Evolutionary conservation across 2,888 invertebrate genomes (phyloP).

Genomic region (Tetranychus truncatus): DNA sequence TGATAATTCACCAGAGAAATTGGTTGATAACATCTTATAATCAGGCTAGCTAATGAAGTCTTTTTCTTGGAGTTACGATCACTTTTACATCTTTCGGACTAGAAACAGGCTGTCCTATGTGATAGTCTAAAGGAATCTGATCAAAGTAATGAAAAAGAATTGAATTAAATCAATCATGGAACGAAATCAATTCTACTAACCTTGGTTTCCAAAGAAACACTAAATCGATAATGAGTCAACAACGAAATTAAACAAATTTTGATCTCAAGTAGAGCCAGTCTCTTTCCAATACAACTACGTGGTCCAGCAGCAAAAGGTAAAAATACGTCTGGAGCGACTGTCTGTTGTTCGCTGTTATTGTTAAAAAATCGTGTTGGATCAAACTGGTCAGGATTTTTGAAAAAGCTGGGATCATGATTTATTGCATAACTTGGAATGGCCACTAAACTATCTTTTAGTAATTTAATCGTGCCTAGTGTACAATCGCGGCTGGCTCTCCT

Average conservation of each 20-base stretch:
- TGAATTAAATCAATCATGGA: not conserved
- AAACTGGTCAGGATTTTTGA: constrained; percentile 11
- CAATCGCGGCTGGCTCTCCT: not conserved
- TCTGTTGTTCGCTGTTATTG: not conserved
- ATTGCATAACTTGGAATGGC: constrained; percentile 15
- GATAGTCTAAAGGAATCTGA: constrained; percentile 11
- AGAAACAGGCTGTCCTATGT: constrained; percentile 7
- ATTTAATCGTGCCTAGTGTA: constrained; percentile 9
- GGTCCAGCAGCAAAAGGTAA: constrained; percentile 17
- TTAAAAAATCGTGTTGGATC: constrained; percentile 12
- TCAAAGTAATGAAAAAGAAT: not conserved
- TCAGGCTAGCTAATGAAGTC: not conserved
- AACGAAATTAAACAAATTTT: constrained; percentile 12
- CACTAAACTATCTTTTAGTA: constrained; percentile 13
- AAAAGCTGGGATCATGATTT: constrained; percentile 10
- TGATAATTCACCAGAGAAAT: too few species aligned
- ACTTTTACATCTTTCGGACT: not conserved
- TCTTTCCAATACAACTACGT: constrained; percentile 16
- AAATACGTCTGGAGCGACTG: not conserved
- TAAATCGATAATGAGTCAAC: constrained; percentile 8
- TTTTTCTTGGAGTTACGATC: not conserved
- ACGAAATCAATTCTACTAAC: not conserved
- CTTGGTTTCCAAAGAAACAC: not conserved
- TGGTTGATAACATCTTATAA: not conserved
- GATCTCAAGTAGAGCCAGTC: constrained; percentile 13